Evolutionary conservation across 2,113 vertebrate genomes (phyloP).

Genomic region (Eonycteris spelaea): DNA sequence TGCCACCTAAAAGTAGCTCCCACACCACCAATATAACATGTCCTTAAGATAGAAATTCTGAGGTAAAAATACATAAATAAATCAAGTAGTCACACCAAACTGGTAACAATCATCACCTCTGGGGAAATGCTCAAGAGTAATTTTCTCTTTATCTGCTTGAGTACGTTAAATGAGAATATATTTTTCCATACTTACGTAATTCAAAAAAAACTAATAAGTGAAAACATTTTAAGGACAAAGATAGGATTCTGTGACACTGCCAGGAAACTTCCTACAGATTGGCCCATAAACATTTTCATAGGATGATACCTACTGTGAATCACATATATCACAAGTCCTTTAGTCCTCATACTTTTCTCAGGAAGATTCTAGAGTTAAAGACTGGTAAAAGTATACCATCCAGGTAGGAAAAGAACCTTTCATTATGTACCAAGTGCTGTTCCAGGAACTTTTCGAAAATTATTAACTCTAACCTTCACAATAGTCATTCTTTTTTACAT

Average conservation of each 20-base stretch:
- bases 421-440: not conserved
- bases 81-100: not conserved
- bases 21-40: not conserved
- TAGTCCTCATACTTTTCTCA: not conserved
- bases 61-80: not conserved
- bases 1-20: not conserved
- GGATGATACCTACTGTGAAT: not conserved
- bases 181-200: not conserved
- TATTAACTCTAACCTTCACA: not conserved
- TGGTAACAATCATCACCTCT: not conserved
- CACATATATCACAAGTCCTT: not conserved
- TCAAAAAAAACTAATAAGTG: not conserved
- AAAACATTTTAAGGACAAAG: not conserved
- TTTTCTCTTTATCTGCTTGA: not conserved
- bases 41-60: not conserved
- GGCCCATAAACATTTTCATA: not conserved
- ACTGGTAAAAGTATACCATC: not conserved
- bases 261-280: not conserved
- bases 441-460: not conserved
- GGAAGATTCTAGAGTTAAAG: not conserved
- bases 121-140: not conserved
- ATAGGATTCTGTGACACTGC: not conserved
- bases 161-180: not conserved
- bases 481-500: not conserved
- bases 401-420: not conserved